Evolutionary conservation across 2,888 invertebrate species (phyloP).

Genomic region (Celastrina argiolus): DNA sequence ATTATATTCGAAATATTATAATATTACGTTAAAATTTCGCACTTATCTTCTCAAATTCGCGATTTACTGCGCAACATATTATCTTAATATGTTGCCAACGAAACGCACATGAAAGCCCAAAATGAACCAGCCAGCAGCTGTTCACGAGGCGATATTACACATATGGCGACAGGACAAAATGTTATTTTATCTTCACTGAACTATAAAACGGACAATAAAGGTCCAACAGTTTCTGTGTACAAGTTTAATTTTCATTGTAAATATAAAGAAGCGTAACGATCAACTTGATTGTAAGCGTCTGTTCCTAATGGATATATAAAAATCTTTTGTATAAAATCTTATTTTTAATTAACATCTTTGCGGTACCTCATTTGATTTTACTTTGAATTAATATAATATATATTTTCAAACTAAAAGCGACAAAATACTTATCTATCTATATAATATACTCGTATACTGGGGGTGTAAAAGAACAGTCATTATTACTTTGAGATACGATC

Average conservation of each 20-base stretch:
- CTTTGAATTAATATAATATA: too few relatives aligned
- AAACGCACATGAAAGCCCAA: background rate
- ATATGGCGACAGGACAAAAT: background rate
- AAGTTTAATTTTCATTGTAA: background rate
- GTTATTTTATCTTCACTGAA: background rate
- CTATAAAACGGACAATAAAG: background rate
- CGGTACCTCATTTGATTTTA: too few relatives aligned
- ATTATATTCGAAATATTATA: too few relatives aligned
- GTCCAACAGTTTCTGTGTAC: background rate
- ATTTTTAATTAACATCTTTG: too few relatives aligned
- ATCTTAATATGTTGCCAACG: background rate
- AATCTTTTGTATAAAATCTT: background rate
- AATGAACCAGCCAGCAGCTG: background rate
- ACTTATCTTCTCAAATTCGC: background rate
- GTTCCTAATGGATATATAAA: background rate
- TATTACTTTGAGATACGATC: too few relatives aligned
- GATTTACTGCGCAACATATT: background rate
- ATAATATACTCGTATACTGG: too few relatives aligned
- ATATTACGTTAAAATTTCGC: too few relatives aligned
- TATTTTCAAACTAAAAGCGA: too few relatives aligned
- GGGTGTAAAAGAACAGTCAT: too few relatives aligned
- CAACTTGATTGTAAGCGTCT: background rate
- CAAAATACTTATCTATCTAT: too few relatives aligned
- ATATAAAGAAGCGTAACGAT: background rate
- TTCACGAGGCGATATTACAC: background rate